A percentile compares a stretch with the other conserved stretches of the same genome.
These are phyloP conservation scores for Diachasmimorpha longicaudata DNA, from an alignment of 1,140 invertebrate species.

Conservation along the genomic window DNA sequence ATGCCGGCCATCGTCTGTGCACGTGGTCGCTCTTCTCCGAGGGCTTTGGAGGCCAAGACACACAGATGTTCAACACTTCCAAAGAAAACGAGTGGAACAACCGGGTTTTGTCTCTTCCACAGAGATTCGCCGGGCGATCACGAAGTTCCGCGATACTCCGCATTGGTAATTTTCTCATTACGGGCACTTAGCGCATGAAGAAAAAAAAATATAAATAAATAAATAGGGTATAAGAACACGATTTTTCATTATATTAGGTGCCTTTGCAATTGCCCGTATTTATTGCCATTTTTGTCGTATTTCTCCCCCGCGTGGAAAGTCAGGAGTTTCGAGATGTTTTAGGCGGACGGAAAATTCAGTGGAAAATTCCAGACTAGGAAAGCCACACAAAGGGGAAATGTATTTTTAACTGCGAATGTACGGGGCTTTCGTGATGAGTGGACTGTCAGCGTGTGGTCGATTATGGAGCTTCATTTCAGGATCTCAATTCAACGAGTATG, in stretches of 20 bases:
- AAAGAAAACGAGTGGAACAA: not conserved
- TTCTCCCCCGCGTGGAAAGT: no score
- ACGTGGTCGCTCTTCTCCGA: conserved; percentile 6
- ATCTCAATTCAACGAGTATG: no score
- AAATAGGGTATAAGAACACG: no score
- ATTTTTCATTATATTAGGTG: no score
- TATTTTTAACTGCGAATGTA: not conserved
- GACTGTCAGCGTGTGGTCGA: not conserved
- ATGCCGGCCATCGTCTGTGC: not conserved
- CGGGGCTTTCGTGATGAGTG: not conserved
- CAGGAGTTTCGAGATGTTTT: no score
- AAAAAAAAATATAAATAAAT: no score
- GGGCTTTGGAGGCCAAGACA: not conserved
- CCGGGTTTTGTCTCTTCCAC: not conserved
- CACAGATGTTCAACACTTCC: not conserved
- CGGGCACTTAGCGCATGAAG: no score
- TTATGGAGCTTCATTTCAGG: no score
- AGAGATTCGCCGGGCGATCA: not conserved
- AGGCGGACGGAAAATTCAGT: not conserved
- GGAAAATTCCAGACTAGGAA: not conserved
- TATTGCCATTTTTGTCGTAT: no score
- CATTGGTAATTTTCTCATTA: no score
- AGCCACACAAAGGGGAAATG: not conserved
- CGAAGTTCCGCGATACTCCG: not conserved
- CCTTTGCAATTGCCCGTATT: no score